These are phyloP conservation scores for Clarias fuscus DNA, from an alignment of 2,797 vertebrate genomes.

Conservation along the genomic window DNA sequence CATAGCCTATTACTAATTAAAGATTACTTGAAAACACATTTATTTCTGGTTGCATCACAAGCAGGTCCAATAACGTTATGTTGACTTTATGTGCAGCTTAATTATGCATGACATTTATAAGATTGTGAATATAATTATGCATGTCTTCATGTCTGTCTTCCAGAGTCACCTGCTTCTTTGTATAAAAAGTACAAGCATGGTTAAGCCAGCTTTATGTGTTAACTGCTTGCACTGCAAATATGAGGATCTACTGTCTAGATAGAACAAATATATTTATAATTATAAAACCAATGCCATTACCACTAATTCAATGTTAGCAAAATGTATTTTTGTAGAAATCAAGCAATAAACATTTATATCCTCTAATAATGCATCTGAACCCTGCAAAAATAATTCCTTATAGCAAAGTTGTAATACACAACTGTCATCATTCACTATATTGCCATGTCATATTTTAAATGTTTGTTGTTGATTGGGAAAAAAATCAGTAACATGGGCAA, in stretches of 20 bases:
- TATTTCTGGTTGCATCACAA: neutral
- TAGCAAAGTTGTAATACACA: neutral
- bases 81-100: slow-evolving; percentile 1
- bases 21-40: slow-evolving; percentile 17
- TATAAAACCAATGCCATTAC: neutral
- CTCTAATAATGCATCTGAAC: neutral
- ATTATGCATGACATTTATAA: slow-evolving; percentile 19
- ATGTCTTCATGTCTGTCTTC: neutral
- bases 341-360: neutral
- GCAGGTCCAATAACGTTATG: neutral
- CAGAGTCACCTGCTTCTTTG: neutral
- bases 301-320: neutral
- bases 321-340: neutral
- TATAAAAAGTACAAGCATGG: neutral
- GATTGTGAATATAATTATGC: neutral
- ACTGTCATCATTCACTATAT: too few relatives aligned
- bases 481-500: too few relatives aligned
- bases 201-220: neutral
- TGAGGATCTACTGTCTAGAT: neutral
- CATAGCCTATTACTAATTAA: neutral
- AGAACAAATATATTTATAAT: too few relatives aligned
- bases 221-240: neutral
- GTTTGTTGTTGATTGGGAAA: too few relatives aligned
- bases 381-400: neutral
- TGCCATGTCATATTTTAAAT: too few relatives aligned